Conservation (phyloP, 2,888 invertebrate species). For the Hydroisotoma schaefferi region DNA sequence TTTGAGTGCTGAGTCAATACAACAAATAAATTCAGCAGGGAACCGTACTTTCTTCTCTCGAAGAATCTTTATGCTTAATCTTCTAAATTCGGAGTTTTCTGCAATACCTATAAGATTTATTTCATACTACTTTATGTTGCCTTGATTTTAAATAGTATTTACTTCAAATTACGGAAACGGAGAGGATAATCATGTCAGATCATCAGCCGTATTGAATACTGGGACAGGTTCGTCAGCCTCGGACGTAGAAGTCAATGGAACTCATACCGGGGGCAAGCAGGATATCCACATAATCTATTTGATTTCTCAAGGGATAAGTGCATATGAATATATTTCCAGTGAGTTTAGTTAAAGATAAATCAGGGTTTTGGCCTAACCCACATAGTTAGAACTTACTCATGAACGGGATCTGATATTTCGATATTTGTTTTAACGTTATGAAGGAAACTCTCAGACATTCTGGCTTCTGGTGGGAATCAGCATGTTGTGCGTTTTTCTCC, state of each 20-base stretch:
- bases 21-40: no score
- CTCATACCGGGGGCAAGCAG: conserved; percentile 22
- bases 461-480: conserved; percentile 40
- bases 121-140: no score
- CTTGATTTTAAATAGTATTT: no score
- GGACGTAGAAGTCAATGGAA: background rate
- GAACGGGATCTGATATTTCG: background rate
- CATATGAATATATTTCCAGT: conserved; percentile 40
- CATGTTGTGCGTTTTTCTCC: conserved; percentile 32
- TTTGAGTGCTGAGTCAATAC: no score
- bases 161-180: conserved; percentile 19
- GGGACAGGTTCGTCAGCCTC: conserved; percentile 11
- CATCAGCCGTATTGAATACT: conserved; percentile 32
- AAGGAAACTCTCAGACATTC: conserved; percentile 39
- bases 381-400: background rate
- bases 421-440: conserved; percentile 11
- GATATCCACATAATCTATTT: conserved; percentile 42
- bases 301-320: conserved; percentile 41
- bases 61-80: no score
- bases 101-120: no score
- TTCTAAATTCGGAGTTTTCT: no score
- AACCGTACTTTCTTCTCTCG: no score
- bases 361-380: background rate
- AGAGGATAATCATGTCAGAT: conserved; percentile 28
- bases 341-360: conserved; percentile 24